Conservation (phyloP, 2,888 invertebrate genomes). For the Esperia sulphurella region DNA sequence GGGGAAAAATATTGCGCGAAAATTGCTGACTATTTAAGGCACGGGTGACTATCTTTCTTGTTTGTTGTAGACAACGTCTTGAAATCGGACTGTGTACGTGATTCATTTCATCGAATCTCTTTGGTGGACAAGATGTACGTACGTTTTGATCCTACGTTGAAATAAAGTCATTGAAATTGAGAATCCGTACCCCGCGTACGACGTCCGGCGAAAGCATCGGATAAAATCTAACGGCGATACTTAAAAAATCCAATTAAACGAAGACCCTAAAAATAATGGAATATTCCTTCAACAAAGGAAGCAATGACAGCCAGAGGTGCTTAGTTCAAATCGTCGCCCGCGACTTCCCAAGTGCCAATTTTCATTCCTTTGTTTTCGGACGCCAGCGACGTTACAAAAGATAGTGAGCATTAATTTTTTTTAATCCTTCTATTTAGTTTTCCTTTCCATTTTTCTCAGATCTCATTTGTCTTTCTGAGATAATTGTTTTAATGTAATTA, state of each 20-base stretch:
- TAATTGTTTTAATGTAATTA: background rate
- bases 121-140: too few species aligned
- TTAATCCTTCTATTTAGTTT: conserved; percentile 14
- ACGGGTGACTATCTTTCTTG: too few species aligned
- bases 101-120: too few species aligned
- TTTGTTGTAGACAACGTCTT: too few species aligned
- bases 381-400: conserved; percentile 44
- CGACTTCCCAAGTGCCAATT: conserved; percentile 51
- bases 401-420: conserved; percentile 39
- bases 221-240: background rate
- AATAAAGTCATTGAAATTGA: too few species aligned
- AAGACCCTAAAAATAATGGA: conserved; percentile 18
- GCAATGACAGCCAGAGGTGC: conserved; percentile 34
- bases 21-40: too few species aligned
- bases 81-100: too few species aligned
- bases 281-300: conserved; percentile 39
- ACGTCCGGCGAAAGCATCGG: background rate
- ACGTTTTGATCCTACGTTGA: background rate
- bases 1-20: too few species aligned
- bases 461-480: background rate
- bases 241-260: conserved; percentile 2
- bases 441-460: background rate
- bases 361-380: conserved; percentile 56
- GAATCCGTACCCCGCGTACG: too few species aligned
- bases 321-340: conserved; percentile 42